Evolutionary conservation across 2,888 invertebrate genomes (phyloP), one percentile per base, ranked within the genome.

Genomic region (Pseudolycoriella hygida): DNA sequence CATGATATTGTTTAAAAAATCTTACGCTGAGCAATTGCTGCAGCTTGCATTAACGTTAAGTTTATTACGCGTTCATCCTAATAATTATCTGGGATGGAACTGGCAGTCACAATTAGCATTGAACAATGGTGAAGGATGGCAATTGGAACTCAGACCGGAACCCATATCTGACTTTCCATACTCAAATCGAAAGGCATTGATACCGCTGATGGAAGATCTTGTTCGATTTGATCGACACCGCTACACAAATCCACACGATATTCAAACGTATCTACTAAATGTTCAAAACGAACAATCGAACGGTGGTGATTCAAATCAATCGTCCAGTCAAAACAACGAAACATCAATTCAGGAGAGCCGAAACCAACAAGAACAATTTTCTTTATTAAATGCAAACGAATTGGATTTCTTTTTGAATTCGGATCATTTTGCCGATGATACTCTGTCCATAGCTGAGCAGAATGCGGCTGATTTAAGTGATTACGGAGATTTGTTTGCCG

Each of bases 1-100:
- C 57, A 87, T 87, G 86, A 71, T 86, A 67, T 79, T 80, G 55
- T 66, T 84, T 55, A 87, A 87, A 68, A 87, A 87, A 63, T 67
- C 83, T 41, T 83, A 83, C 56, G 76, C 82, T 43, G 83, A 85
- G 60, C 86, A 87, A 68, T 68, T 88, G 56, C 65, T 89, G 51
- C 78, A 87, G 61, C 67, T 88, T 53, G 81, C 89, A 53, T 62
- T 92, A 60, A 72, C 89, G 53, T 68, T 89, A 55, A 80, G 88
- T 61, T 70, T 90, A 51, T 63, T 90, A 45, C 74, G 85, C 54
- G 78, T 80, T 12, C 79, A 85, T 59, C 80, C 83, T 1, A 77
- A 80, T 52, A 73, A 75, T 18, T 76, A 80, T 56, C 63, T 81
- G 43, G 70, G 72, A 40, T 70, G 76, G 53, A 73, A 72, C 48